Evolutionary conservation across 2,797 vertebrate species (phyloP), one percentile per base, ranked within the genome.

Genomic region (Fratercula arctica): DNA sequence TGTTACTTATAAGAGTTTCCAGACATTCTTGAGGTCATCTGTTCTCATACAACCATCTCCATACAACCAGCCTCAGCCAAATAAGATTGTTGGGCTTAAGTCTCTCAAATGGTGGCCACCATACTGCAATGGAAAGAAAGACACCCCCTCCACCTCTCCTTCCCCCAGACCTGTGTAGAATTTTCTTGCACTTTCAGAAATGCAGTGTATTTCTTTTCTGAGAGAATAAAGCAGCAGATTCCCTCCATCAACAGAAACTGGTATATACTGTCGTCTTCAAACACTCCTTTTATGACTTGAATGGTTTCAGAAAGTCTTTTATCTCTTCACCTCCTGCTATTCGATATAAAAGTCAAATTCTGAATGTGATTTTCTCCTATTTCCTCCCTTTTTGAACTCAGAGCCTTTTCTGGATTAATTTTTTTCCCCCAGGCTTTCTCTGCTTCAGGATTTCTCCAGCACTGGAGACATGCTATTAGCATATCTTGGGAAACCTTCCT

Each of bases 401-500:
- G 56, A 91, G 7, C 1, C 3, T 69, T 59, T 63, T 59, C 25
- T 19, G 17, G 8, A 4, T 56, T 53, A 54, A 1, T 68, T 69
- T 48, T 21, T 7, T 13, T 6, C 11, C 35, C 25, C 1, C 17
- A 50, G 31, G 31, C 8, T 86, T 89, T 60, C 45, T 57, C 53
- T 82, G 0, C 66, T 77, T 54, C 4, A 13, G 45, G n/a, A 28
- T 87, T 95, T 94, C 54, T 83, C 41, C 81, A 90, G 68, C 70
- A 16, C 72, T 29, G 69, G 41, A 48, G 73, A 86, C 16, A 26
- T 35, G 61, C 24, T 75, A 75, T 94, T 74, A 90, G 45, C 84
- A 54, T 75, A 61, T 15, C 89, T 75, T 83, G 86, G 78, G 88
- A 94, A 89, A 89, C 54, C 26, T 90, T 95, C 41, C 78, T 83